Conservation (phyloP, 2,797 vertebrate species). For the Smutsia gigantea region DNA sequence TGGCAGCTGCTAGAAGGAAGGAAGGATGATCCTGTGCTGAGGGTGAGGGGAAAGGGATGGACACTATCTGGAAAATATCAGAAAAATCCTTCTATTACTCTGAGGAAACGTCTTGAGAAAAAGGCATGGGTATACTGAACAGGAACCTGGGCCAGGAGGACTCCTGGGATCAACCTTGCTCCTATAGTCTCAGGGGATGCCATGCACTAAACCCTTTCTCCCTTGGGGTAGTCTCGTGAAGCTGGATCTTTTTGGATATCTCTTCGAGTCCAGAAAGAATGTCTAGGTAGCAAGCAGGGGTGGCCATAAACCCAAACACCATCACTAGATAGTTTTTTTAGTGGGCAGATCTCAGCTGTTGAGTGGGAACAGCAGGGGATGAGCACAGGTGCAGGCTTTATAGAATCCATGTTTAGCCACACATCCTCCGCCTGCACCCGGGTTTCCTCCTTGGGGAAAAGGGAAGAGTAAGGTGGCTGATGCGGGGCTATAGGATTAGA, state of each 20-base stretch:
- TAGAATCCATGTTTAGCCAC: neutral
- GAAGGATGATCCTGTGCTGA: no score
- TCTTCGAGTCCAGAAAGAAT: neutral
- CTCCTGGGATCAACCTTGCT: neutral
- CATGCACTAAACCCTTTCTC: accelerated
- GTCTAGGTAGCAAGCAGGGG: neutral
- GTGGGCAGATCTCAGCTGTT: neutral
- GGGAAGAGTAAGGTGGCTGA: neutral
- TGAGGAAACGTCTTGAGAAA: neutral
- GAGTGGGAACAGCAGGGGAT: neutral
- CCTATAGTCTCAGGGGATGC: neutral
- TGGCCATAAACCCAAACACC: neutral
- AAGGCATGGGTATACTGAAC: neutral
- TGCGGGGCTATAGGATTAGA: neutral
- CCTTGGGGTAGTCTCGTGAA: neutral
- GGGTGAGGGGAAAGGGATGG: no score
- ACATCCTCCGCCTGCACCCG: neutral
- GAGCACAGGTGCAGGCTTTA: accelerated
- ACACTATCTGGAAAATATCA: no score
- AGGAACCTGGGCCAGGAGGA: neutral
- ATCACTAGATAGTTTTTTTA: neutral
- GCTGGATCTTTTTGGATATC: neutral
- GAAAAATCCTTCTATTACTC: no score
- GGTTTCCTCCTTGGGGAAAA: neutral
- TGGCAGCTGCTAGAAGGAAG: no score